A percentile compares a stretch with the other conserved stretches of the same genome.
Conservation (phyloP, 2,888 invertebrate species). For the Hemistola chrysoprasaria region DNA sequence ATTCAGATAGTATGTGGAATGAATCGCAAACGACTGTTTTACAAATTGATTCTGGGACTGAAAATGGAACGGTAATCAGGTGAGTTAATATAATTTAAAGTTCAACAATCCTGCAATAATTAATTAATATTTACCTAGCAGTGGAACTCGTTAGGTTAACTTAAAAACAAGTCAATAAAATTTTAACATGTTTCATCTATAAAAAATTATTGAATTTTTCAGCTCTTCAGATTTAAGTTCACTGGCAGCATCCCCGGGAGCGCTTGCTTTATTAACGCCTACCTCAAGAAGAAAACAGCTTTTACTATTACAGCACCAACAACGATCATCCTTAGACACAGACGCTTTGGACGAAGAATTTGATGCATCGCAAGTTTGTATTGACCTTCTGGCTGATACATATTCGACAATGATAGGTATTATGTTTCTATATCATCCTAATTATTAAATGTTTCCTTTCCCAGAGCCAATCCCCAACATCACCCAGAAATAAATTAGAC, state of each 20-base stretch:
- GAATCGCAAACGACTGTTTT: slow-evolving; percentile 93
- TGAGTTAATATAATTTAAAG: slow-evolving; percentile 26
- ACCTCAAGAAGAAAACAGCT: slow-evolving; percentile 90
- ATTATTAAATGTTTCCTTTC: slow-evolving; percentile 21
- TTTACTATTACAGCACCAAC: slow-evolving; percentile 90
- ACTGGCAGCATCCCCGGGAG: slow-evolving; percentile 78
- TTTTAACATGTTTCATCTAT: too few species aligned
- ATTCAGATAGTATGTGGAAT: slow-evolving; percentile 94
- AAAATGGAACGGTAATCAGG: slow-evolving; percentile 84
- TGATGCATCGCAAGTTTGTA: slow-evolving; percentile 80
- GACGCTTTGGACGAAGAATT: slow-evolving; percentile 90
- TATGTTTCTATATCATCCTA: slow-evolving; percentile 1
- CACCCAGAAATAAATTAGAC: slow-evolving; percentile 77
- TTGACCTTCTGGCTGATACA: slow-evolving; percentile 14
- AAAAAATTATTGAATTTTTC: slow-evolving; percentile 21
- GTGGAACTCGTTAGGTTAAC: too few species aligned
- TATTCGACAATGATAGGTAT: slow-evolving; percentile 15
- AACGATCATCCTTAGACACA: slow-evolving; percentile 92
- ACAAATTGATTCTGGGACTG: slow-evolving; percentile 87
- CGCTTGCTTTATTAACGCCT: slow-evolving; percentile 86
- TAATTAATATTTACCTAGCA: too few species aligned
- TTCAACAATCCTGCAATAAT: too few species aligned
- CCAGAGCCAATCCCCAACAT: slow-evolving; percentile 78
- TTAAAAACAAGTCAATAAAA: too few species aligned
- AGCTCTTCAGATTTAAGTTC: slow-evolving; percentile 79